Conservation (phyloP, 2,888 invertebrate genomes). For the Aplocera efformata region DNA sequence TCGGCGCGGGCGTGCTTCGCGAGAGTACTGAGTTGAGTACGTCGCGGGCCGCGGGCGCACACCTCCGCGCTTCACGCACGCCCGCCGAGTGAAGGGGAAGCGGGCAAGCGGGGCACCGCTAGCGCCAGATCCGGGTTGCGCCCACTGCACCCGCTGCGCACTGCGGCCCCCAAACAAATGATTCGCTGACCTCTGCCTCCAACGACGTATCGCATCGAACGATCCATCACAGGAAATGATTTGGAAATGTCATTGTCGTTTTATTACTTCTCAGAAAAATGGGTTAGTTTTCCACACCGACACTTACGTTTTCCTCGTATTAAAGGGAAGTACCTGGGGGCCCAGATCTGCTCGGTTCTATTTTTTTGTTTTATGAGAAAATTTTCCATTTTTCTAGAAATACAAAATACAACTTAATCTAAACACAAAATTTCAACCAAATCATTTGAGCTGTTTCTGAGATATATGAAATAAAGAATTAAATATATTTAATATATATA, state of each 20-base stretch:
- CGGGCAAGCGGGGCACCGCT: slow-evolving; percentile 77
- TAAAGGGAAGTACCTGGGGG: no score
- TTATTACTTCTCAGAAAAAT: not conserved
- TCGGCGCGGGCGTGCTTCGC: slow-evolving; percentile 63
- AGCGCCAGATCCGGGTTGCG: slow-evolving; percentile 76
- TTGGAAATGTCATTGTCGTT: slow-evolving; percentile 2
- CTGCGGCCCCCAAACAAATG: slow-evolving; percentile 63
- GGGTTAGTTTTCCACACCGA: not conserved
- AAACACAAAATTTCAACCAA: no score
- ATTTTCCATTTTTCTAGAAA: no score
- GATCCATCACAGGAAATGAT: slow-evolving; percentile 7
- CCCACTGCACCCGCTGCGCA: slow-evolving; percentile 60
- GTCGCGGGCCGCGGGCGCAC: slow-evolving; percentile 41
- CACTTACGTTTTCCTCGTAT: not conserved
- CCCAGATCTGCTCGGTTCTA: no score
- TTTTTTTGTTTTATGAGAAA: no score
- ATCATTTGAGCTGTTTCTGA: no score
- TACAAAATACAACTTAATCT: no score
- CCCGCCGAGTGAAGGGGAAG: slow-evolving; percentile 75
- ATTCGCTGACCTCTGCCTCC: slow-evolving; percentile 61
- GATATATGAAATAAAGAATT: no score
- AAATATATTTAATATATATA: no score
- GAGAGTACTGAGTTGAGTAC: slow-evolving; percentile 55
- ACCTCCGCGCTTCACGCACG: slow-evolving; percentile 57
- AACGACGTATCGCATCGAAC: slow-evolving; percentile 31